Evolutionary conservation across 1,140 invertebrate genomes (phyloP), one percentile per base, ranked within the genome.

Genomic region (Globodera ellingtonae): DNA sequence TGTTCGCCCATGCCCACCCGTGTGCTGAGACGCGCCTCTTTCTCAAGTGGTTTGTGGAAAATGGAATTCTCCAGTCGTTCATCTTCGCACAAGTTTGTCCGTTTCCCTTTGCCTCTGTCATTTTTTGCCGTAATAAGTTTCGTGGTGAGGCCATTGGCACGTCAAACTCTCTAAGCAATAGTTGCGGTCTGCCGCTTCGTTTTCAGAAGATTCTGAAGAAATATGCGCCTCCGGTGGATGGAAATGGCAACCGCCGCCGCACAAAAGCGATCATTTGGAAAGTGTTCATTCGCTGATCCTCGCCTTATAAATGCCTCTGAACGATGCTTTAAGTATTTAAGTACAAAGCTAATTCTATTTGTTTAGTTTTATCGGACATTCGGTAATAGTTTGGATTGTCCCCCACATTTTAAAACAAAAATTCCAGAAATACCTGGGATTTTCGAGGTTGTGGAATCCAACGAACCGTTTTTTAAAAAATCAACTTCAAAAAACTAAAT

Each of bases 191-290:
- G 59, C 74, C 62, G 52, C 35, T n/a, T 24, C 83, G 83, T 47
- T 86, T 84, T 44, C 59, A 85, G 52, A 76, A 86, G 48, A 72
- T 84, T 21, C 50, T 81, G 8, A 84, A 84, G 56, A 86, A 84
- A 73, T 84, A 78, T 24, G 66, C 81, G 21, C 83, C 83, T 10
- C 83, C 83, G 47, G 84, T 87, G 48, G 52, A 62, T 46, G 66
- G 82, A 62, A 70, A 70, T 6, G 85, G 85, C 5, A 84, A 84
- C 48, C 84, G 84, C 44, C 73, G 62, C 18, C 79, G 81, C 18
- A 81, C 83, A n/a, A 76, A 76, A 66, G 82, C 83, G 9, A 47
- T 86, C 59, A 21, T 84, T 44, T 84, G 83, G 83, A 72, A 69
- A 50, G 21, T 87, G 50, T 86, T 84, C n/a, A 86, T 21, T 67